Conservation (phyloP, 2,888 invertebrate genomes). For the Subacronicta megacephala region DNA sequence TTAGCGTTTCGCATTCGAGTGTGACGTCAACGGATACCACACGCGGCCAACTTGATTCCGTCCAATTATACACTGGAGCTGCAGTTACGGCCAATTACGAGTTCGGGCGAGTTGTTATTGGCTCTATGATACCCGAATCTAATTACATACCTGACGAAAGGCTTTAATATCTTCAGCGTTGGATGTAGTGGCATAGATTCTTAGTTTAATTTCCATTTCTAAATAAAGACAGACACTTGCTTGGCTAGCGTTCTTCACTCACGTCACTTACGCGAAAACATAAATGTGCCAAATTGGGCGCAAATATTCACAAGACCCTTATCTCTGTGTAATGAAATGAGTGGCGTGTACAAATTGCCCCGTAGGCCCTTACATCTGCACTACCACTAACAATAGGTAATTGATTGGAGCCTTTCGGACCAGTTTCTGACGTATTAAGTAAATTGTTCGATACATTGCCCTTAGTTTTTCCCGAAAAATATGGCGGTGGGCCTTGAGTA, state of each 20-base stretch:
- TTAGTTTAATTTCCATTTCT: conserved; percentile 11
- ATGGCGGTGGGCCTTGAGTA: background rate
- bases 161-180: background rate
- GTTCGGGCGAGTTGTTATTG: conserved; percentile 31
- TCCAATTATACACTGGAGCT: conserved; percentile 50
- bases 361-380: conserved; percentile 64
- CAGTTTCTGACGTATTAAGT: conserved; percentile 60
- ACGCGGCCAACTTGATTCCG: conserved; percentile 45
- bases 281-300: conserved; percentile 70
- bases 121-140: conserved; percentile 41
- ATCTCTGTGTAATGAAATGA: conserved; percentile 84
- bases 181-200: background rate
- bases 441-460: conserved; percentile 60
- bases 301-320: conserved; percentile 79
- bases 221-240: conserved; percentile 42
- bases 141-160: conserved; percentile 25
- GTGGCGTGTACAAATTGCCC: conserved; percentile 78
- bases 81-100: conserved; percentile 52
- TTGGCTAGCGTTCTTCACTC: conserved; percentile 29
- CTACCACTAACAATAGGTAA: conserved; percentile 72
- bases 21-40: conserved; percentile 46
- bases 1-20: conserved; percentile 48
- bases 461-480: conserved; percentile 31
- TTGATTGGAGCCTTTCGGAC: conserved; percentile 60
- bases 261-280: conserved; percentile 50